These are phyloP conservation scores for Hermodice carunculata DNA, from an alignment of 2,888 invertebrate genomes.

Conservation along the genomic window DNA sequence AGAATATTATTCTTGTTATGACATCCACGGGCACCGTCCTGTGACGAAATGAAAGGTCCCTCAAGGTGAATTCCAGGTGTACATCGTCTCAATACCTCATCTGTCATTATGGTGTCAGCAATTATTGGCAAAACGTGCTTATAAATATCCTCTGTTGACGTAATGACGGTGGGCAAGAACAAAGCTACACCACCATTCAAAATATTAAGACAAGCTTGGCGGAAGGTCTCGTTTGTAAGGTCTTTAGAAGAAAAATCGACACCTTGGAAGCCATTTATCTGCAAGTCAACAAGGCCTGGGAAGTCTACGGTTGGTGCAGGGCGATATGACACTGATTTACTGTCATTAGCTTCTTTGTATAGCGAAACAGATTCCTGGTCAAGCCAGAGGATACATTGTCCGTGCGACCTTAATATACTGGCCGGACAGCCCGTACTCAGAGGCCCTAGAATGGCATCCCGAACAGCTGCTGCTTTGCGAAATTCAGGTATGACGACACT, in stretches of 20 bases:
- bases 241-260: neutral
- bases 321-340: neutral
- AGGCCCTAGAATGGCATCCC: neutral
- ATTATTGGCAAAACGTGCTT: conserved; percentile 2
- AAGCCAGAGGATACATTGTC: neutral
- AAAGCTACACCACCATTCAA: neutral
- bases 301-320: neutral
- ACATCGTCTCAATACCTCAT: neutral
- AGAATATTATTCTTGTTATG: neutral
- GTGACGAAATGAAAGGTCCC: neutral
- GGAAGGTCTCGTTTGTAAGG: neutral
- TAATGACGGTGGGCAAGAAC: conserved; percentile 2
- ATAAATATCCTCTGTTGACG: neutral
- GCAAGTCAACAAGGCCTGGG: neutral
- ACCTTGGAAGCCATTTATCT: neutral
- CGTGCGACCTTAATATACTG: neutral
- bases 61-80: conserved; percentile 4
- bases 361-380: neutral
- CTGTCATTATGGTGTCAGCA: neutral
- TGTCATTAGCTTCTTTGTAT: neutral
- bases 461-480: neutral
- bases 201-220: neutral
- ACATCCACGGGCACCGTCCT: neutral
- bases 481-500: conserved; percentile 1
- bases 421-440: neutral